Percentiles rank a stretch among this genome's conserved stretches.
Conservation (phyloP, 1,140 invertebrate species). For the Hestina assimilis region DNA sequence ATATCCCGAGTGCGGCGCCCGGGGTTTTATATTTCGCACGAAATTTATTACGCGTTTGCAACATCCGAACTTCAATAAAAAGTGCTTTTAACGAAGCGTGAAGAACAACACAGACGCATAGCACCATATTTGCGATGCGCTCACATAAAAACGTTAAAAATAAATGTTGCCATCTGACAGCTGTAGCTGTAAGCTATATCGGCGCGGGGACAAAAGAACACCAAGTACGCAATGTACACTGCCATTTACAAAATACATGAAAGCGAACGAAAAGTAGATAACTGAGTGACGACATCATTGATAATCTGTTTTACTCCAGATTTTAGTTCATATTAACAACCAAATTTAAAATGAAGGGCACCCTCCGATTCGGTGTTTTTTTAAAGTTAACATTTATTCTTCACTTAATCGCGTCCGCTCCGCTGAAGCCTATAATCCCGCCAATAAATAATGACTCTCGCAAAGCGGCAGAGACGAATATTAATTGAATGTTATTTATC, state of each 20-base stretch:
- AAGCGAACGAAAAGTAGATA: too few species aligned
- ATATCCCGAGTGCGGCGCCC: background rate
- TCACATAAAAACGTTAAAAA: background rate
- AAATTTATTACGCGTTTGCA: background rate
- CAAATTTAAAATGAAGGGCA: conserved; percentile 10
- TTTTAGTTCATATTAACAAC: background rate
- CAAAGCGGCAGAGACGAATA: conserved; percentile 13
- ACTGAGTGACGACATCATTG: background rate
- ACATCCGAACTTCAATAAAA: background rate
- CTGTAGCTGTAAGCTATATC: background rate
- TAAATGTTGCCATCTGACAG: background rate
- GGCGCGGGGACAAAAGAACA: too few species aligned
- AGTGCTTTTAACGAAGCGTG: background rate
- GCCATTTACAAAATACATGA: background rate
- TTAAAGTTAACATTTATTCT: background rate
- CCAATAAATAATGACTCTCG: conserved; percentile 9
- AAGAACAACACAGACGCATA: background rate
- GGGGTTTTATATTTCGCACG: background rate
- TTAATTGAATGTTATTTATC: conserved; percentile 19
- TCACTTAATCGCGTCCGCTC: background rate
- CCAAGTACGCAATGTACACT: background rate
- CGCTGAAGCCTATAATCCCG: background rate
- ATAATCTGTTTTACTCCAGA: background rate
- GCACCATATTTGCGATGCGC: background rate
- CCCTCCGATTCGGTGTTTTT: background rate